Base-by-base conservation (phyloP, 2,888 invertebrate species). In the Polydrusus pterygomalis region DNA sequence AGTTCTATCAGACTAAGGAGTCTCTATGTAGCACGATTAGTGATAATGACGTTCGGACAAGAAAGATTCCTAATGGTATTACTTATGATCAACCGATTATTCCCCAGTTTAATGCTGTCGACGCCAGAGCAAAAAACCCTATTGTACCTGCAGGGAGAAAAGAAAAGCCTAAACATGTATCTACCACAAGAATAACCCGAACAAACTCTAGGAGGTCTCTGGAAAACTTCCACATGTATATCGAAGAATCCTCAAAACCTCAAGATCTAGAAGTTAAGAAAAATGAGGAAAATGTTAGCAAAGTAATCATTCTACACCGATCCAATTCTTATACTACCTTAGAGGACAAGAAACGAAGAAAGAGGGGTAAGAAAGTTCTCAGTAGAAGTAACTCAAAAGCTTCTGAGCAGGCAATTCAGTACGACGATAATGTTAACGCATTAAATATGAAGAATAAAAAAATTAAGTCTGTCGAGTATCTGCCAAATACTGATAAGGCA, bases 1-100 rank as follows among this genome's bases (percentile, higher is more conserved):
- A 91, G 80, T 92, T 90, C 83, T 91, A 89, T 80, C 89, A 89
- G 80, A 87, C 87, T 75, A 87, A 88, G 75, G 85, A 77, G 17
- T 2, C 9, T 13, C 11, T 34, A 13, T 34, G 38, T 11, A 54
- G 34, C 10, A 63, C 38, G 11, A 25, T 49, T 30, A 67, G 11
- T 20, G 25, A 49, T 20, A 45, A 20, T 3, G 63, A 15, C 2
- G 17, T 47, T 15, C 2, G 17, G 2, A 30, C 11, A 13, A 58
- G 30, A 1, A 69, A 58, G 6, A 25, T 13, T 0, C 58, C 49
- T 13, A 17, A 17, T 51, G 25, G 49, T 51, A 30, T 30, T 13
- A 45, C 63, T 25, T 30, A 69, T 43, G 30, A 67, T 15, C 25
- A 43, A 8, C 18, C 11, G 11, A 58, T 54, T 47, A 43, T 74